phyloP scores from a whole-genome alignment of 2,888 invertebrate genomes.

The Andrena marginata region DNA sequence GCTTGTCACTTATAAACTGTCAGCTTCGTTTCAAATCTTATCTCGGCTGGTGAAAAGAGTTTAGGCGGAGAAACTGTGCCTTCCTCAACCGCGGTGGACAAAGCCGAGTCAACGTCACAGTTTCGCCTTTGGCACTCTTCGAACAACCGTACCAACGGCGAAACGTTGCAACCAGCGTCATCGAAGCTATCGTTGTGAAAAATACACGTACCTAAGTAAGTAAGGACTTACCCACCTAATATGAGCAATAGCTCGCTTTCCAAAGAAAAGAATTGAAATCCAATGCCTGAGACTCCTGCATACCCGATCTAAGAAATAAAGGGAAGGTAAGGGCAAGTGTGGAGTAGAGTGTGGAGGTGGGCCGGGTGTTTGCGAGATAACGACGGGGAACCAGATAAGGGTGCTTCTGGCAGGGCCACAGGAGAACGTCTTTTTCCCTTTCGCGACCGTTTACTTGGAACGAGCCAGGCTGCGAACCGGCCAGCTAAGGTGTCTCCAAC shows the following conservation, averaged over 20 bases:
- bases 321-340: slow-evolving; percentile 5
- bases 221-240: too few species aligned
- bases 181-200: too few species aligned
- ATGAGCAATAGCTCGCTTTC: too few species aligned
- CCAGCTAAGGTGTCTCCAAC: slow-evolving; percentile 56
- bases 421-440: slow-evolving; percentile 57
- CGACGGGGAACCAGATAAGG: slow-evolving; percentile 60
- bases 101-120: slow-evolving; percentile 2
- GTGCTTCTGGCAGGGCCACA: slow-evolving; percentile 48
- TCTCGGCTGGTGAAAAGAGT: slow-evolving; percentile 44
- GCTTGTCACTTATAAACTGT: slow-evolving; percentile 59
- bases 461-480: slow-evolving; percentile 54
- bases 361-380: slow-evolving; percentile 59
- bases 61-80: slow-evolving; percentile 5
- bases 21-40: slow-evolving; percentile 58
- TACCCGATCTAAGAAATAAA: background rate
- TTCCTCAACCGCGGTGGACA: background rate
- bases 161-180: background rate
- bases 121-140: slow-evolving; percentile 3
- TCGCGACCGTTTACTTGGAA: slow-evolving; percentile 58
- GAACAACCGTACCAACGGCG: background rate
- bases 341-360: slow-evolving; percentile 12
- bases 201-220: too few species aligned
- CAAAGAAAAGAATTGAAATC: background rate
- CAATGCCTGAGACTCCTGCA: background rate